phyloP scores from a whole-genome alignment of 2,797 vertebrate species.

The Typhlichthys subterraneus region DNA sequence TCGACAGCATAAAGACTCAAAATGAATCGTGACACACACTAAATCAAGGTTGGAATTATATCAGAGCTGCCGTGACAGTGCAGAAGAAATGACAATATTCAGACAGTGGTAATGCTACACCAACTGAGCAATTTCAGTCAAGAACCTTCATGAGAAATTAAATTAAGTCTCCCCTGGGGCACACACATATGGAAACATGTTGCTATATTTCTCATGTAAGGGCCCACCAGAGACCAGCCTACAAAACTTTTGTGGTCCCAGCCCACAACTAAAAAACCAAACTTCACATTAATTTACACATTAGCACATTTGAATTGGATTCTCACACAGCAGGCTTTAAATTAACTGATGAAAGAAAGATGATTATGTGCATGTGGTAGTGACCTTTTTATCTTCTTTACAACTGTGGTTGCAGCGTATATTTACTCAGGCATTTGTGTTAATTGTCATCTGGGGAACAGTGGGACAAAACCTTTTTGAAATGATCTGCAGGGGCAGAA shows the following conservation, averaged over 20 bases:
- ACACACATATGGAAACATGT: neutral
- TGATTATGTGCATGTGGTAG: no score
- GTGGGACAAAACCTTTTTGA: neutral
- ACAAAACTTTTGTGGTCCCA: neutral
- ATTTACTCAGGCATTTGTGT: no score
- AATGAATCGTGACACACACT: slow-evolving; percentile 31
- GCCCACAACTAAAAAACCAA: slow-evolving; percentile 2
- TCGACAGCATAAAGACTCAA: slow-evolving; percentile 26
- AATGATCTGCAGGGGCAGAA: neutral
- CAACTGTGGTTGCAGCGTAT: no score
- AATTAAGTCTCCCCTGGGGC: neutral
- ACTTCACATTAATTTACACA: neutral
- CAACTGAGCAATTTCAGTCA: slow-evolving; percentile 8
- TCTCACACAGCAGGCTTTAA: neutral
- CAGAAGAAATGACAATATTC: slow-evolving; percentile 18
- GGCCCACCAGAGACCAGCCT: neutral
- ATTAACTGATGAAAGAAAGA: no score
- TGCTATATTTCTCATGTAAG: neutral
- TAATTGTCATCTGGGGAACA: no score
- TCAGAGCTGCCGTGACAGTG: slow-evolving; percentile 31
- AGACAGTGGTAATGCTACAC: slow-evolving; percentile 11
- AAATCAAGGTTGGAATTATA: slow-evolving; percentile 40
- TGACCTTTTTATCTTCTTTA: no score
- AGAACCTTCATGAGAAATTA: neutral
- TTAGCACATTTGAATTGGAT: neutral